phyloP scores from a whole-genome alignment of 2,797 vertebrate genomes.

The Acomys russatus region DNA sequence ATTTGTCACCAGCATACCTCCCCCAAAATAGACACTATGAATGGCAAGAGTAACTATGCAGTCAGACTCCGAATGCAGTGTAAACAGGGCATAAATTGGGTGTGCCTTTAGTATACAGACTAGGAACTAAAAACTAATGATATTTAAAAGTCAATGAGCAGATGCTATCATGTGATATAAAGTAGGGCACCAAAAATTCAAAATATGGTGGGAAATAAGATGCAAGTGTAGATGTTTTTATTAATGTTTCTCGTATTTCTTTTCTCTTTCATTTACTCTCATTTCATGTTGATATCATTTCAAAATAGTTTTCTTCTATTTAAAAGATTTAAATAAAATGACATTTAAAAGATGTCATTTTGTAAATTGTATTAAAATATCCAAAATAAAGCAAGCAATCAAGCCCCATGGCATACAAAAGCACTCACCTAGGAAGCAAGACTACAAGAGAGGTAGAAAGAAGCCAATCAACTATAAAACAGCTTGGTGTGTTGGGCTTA shows the following conservation, averaged over 20 bases:
- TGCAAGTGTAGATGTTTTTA: not conserved
- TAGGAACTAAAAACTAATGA: not conserved
- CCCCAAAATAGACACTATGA: not conserved
- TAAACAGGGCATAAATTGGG: no score
- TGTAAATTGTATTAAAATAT: not conserved
- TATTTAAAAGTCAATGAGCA: not conserved
- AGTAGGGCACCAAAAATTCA: not conserved
- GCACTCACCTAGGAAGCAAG: no score
- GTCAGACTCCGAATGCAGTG: not conserved
- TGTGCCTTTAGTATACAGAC: not conserved
- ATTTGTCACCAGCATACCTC: not conserved
- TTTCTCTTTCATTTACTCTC: no score
- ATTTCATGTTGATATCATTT: not conserved
- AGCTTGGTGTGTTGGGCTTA: not conserved
- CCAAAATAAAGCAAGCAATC: not conserved
- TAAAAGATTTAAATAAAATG: no score
- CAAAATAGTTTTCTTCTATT: not conserved
- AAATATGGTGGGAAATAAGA: not conserved
- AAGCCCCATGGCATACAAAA: not conserved
- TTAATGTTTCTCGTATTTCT: not conserved
- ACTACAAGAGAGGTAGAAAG: not conserved
- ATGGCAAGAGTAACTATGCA: not conserved
- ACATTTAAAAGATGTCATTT: not conserved
- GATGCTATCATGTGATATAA: not conserved
- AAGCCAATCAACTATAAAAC: not conserved